Percentiles rank a stretch among this genome's conserved stretches.
phyloP scores from a whole-genome alignment of 2,113 vertebrate genomes.

The Psilopsiagon aymara region DNA sequence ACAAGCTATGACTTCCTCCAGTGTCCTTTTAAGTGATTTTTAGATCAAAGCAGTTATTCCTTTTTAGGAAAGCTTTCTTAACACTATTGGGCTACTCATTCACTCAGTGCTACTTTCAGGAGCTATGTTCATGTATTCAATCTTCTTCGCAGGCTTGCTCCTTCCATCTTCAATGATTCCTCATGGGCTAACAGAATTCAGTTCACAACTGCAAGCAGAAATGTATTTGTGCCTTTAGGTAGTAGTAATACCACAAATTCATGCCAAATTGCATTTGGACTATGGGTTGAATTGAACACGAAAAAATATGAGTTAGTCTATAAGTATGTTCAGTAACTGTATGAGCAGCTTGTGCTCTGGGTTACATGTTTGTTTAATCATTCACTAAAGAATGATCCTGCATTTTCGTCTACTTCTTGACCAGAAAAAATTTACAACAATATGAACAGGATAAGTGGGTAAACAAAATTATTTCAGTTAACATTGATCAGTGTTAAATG shows the following conservation, averaged over 20 bases:
- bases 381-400: neutral
- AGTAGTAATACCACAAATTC: neutral
- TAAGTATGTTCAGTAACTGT: neutral
- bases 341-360: neutral
- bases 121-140: neutral
- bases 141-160: neutral
- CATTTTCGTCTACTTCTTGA: neutral
- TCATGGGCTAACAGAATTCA: neutral
- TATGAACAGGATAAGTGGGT: neutral
- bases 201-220: neutral
- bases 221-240: neutral
- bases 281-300: neutral
- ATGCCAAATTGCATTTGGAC: neutral
- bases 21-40: neutral
- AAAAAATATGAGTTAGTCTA: neutral
- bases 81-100: neutral
- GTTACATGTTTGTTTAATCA: neutral
- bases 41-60: rapidly evolving
- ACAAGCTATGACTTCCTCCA: neutral
- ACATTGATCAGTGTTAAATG: neutral
- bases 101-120: neutral
- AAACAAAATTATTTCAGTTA: neutral
- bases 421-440: neutral
- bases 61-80: neutral
- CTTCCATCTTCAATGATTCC: neutral